Percentiles rank a stretch among this genome's conserved stretches.
Evolutionary conservation across 2,113 vertebrate genomes (phyloP).

Genomic region (Aix galericulata): DNA sequence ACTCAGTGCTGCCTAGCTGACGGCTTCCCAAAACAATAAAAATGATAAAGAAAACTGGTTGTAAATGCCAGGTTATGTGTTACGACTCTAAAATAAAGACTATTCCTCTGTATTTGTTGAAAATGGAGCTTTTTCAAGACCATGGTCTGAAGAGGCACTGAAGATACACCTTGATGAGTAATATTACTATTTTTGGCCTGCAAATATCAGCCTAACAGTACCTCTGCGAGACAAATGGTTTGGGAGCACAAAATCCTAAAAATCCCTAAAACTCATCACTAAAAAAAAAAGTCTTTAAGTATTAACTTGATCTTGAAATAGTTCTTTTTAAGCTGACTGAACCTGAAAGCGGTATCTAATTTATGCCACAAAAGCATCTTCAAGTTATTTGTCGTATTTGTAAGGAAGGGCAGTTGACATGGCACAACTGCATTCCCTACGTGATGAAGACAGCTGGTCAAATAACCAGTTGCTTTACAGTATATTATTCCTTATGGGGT

Average conservation of each 20-base stretch:
- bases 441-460: not conserved
- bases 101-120: not conserved
- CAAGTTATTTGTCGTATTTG: not conserved
- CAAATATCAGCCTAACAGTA: not conserved
- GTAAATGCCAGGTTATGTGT: not conserved
- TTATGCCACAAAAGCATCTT: not conserved
- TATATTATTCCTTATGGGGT: rapidly evolving
- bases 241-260: not conserved
- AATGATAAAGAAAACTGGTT: not conserved
- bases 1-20: not conserved
- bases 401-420: not conserved
- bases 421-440: not conserved
- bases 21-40: not conserved
- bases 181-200: not conserved
- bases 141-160: not conserved
- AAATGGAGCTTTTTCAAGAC: not conserved
- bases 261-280: not conserved
- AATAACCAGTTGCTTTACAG: not conserved
- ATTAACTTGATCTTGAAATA: not conserved
- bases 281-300: not conserved
- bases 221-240: not conserved
- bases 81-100: not conserved
- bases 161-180: not conserved
- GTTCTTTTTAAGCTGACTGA: not conserved
- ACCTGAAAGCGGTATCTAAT: not conserved